These are phyloP conservation scores for Drosophila nikananu DNA, from an alignment of 1,140 invertebrate genomes.

Conservation along the genomic window DNA sequence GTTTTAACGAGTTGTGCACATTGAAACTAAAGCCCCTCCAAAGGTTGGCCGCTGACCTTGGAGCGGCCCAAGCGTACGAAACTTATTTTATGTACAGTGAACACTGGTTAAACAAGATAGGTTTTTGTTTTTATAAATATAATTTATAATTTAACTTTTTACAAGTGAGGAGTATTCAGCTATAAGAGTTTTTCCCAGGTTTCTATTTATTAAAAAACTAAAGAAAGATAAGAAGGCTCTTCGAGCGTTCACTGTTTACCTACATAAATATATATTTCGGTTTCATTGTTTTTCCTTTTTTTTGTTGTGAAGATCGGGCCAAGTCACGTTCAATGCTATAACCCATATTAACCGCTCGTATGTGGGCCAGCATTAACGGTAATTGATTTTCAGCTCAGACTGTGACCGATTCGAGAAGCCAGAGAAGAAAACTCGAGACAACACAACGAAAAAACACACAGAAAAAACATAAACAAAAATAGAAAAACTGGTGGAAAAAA, in stretches of 20 bases:
- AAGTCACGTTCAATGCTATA: conserved; percentile 76
- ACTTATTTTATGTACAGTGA: background rate
- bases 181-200: too few relatives aligned
- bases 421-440: conserved; percentile 32
- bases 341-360: conserved; percentile 13
- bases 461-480: conserved; percentile 3
- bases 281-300: background rate
- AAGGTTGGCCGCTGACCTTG: conserved; percentile 62
- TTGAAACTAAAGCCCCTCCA: conserved; percentile 12
- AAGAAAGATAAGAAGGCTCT: background rate
- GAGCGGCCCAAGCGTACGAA: conserved; percentile 9
- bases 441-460: conserved; percentile 7
- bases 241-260: background rate
- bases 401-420: conserved; percentile 37
- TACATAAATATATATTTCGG: background rate
- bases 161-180: too few relatives aligned
- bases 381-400: conserved; percentile 72
- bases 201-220: background rate
- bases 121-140: too few relatives aligned
- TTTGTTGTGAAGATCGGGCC: conserved; percentile 33
- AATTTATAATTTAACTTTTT: too few relatives aligned
- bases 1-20: conserved; percentile 20
- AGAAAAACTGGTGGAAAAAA: background rate
- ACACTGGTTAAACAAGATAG: background rate
- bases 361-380: conserved; percentile 63